phyloP scores from a whole-genome alignment of 64 coral and sea anemone species.

The Pocillopora verrucosa region DNA sequence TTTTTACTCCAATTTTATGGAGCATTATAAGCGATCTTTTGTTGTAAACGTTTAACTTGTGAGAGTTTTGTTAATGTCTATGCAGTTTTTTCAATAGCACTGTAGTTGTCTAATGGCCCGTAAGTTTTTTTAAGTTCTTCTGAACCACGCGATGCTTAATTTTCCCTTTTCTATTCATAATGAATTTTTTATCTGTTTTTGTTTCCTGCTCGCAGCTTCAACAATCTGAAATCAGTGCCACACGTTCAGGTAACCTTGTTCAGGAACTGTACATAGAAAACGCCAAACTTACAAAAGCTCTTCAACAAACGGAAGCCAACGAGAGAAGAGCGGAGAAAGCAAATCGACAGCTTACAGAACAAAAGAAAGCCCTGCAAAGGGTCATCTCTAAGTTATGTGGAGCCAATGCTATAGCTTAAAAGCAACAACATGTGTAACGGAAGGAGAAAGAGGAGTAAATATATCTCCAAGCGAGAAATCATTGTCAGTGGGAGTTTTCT shows the following conservation, averaged over 20 bases:
- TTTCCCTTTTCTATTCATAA: not conserved
- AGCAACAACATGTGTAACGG: not conserved
- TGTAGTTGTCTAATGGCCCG: not conserved
- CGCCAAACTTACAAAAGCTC: slow-evolving; percentile 83
- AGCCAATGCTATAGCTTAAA: slow-evolving; percentile 92
- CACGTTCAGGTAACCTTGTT: slow-evolving; percentile 80
- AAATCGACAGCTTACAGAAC: slow-evolving; percentile 87
- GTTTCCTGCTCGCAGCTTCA: slow-evolving; percentile 61
- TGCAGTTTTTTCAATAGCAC: not conserved
- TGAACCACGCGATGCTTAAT: not conserved
- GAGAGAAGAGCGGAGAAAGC: slow-evolving; percentile 95
- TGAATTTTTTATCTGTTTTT: not conserved
- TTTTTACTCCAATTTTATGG: too few relatives aligned
- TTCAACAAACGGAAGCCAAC: slow-evolving; percentile 88
- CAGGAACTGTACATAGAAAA: slow-evolving; percentile 98
- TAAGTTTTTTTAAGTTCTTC: not conserved
- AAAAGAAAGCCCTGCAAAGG: slow-evolving; percentile 93
- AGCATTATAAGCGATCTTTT: too few relatives aligned
- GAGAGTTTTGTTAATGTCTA: too few relatives aligned
- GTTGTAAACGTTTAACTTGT: too few relatives aligned
- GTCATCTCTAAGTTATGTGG: slow-evolving; percentile 99
- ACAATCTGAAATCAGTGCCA: slow-evolving; percentile 65
- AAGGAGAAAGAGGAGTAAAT: not conserved
- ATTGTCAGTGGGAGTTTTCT: not conserved
- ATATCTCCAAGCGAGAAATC: not conserved